Conservation (phyloP, 2,797 vertebrate genomes). For the Lepilemur ruficaudatus region DNA sequence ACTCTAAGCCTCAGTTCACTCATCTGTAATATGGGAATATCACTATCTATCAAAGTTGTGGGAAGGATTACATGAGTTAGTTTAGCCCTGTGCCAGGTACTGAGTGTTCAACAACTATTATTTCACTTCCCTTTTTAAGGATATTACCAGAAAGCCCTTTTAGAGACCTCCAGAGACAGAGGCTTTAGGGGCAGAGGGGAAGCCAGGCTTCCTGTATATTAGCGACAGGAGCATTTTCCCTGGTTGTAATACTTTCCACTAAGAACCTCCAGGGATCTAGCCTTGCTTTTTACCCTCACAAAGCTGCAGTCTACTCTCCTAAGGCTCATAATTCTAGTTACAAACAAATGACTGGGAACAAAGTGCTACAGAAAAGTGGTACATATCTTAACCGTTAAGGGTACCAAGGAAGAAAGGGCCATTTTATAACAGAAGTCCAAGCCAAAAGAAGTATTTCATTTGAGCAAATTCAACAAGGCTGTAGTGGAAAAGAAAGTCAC, state of each 20-base stretch:
- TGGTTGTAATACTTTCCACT: conserved; percentile 19
- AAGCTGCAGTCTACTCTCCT: conserved; percentile 18
- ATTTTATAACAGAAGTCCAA: conserved; percentile 39
- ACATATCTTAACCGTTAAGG: conserved; percentile 5
- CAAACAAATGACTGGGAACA: conserved; percentile 18
- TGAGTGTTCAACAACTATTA: neutral
- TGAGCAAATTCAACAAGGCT: neutral
- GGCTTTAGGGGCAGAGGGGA: neutral
- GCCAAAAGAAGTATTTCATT: conserved; percentile 26
- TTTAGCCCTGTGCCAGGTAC: neutral
- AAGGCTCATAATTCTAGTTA: conserved; percentile 51
- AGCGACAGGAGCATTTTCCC: conserved; percentile 32
- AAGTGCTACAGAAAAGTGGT: conserved; percentile 31
- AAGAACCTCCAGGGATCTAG: conserved; percentile 41
- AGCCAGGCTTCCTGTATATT: conserved; percentile 44
- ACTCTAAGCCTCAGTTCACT: conserved; percentile 30
- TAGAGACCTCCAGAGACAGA: conserved; percentile 32
- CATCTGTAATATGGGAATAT: conserved; percentile 19
- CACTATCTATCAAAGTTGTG: neutral
- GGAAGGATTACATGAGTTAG: neutral
- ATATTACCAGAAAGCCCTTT: conserved; percentile 45
- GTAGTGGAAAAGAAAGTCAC: neutral
- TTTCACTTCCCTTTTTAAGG: conserved; percentile 27
- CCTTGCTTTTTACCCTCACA: conserved; percentile 50
- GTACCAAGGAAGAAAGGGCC: neutral